Percentiles rank a stretch among this genome's conserved stretches.
phyloP scores from a whole-genome alignment of 2,797 vertebrate genomes.

The Pangasius mekongensis region DNA sequence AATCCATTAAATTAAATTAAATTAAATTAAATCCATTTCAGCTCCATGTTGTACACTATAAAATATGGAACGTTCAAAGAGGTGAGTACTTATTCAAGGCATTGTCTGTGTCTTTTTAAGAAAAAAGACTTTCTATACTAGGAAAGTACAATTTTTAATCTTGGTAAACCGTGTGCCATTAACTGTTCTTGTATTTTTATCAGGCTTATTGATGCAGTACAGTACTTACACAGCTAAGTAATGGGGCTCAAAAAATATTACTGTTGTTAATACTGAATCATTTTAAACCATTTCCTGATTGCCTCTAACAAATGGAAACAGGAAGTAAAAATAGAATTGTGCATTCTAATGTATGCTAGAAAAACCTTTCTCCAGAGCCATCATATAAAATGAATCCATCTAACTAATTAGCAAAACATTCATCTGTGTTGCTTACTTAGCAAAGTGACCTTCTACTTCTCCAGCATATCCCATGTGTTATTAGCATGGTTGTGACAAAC shows the following conservation, averaged over 20 bases:
- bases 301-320: conserved; percentile 39
- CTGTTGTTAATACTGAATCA: not conserved
- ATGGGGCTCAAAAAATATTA: conserved; percentile 4
- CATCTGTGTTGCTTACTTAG: conserved; percentile 39
- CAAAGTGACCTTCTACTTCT: conserved; percentile 20
- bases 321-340: conserved; percentile 32
- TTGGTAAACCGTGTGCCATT: not conserved
- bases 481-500: conserved; percentile 23
- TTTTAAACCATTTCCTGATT: conserved; percentile 33
- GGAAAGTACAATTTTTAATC: not conserved
- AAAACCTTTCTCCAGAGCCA: conserved; percentile 27
- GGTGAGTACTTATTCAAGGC: not conserved
- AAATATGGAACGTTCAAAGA: not conserved
- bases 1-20: too few species aligned
- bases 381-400: conserved; percentile 28
- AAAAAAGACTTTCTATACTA: not conserved
- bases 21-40: not conserved
- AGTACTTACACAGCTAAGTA: not conserved
- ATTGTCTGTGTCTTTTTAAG: not conserved
- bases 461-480: not conserved
- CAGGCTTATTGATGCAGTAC: not conserved
- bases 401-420: conserved; percentile 36
- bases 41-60: not conserved
- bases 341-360: conserved; percentile 13
- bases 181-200: not conserved